Conservation (phyloP, 2,888 invertebrate species). For the Catocala fraxini region DNA sequence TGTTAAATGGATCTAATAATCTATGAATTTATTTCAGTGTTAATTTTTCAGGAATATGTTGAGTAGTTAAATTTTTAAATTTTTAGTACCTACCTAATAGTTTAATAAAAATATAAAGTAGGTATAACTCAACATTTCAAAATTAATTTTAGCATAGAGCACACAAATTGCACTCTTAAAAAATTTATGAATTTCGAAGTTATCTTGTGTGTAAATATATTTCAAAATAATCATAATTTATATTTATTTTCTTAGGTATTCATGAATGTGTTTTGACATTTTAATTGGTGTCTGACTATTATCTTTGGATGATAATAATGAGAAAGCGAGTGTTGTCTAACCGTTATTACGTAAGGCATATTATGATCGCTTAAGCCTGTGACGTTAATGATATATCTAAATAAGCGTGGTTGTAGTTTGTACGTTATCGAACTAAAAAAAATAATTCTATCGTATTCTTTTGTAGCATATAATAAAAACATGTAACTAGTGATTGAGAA, state of each 20-base stretch:
- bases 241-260: slow-evolving; percentile 7
- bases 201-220: background rate
- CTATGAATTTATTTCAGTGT: slow-evolving; percentile 3
- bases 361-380: slow-evolving; percentile 36
- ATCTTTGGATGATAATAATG: slow-evolving; percentile 47
- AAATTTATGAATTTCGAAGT: background rate
- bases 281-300: slow-evolving; percentile 39
- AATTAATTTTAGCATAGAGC: background rate
- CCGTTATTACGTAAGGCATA: slow-evolving; percentile 49
- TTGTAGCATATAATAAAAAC: too few species aligned
- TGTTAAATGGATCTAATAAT: too few species aligned
- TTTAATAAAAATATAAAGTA: too few species aligned
- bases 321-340: slow-evolving; percentile 54
- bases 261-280: slow-evolving; percentile 31
- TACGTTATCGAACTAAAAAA: background rate
- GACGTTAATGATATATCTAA: slow-evolving; percentile 28
- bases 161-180: slow-evolving; percentile 15
- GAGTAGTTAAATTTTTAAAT: too few species aligned
- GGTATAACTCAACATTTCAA: background rate
- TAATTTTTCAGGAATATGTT: background rate
- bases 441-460: background rate
- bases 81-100: too few species aligned
- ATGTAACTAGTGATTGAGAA: too few species aligned
- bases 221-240: background rate
- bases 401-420: background rate